Conservation (phyloP, 2,797 vertebrate species). For the Cygnus olor region DNA sequence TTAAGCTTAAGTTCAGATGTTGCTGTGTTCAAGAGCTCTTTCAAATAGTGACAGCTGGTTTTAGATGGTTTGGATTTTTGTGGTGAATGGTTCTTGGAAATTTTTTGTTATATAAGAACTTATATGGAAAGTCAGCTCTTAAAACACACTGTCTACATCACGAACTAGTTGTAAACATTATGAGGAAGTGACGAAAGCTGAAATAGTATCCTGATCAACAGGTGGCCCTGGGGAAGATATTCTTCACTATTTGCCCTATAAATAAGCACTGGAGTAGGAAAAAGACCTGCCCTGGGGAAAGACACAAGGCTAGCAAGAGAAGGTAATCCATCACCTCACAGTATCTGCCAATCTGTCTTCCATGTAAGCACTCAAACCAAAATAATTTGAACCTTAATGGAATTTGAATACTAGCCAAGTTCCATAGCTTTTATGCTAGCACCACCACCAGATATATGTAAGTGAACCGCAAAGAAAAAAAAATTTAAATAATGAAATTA, state of each 20-base stretch:
- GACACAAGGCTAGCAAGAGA: not conserved
- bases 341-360: not conserved
- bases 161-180: not conserved
- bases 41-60: not conserved
- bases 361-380: not conserved
- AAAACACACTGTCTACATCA: not conserved
- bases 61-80: not conserved
- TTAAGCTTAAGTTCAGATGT: not conserved
- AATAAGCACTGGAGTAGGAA: constrained; percentile 9
- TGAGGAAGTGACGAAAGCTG: not conserved
- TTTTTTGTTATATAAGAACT: not conserved
- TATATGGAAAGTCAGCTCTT: not conserved
- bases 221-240: not conserved
- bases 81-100: not conserved
- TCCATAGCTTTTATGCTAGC: not conserved
- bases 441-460: not conserved
- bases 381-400: not conserved
- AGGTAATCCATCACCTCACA: not conserved
- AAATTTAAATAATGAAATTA: not conserved
- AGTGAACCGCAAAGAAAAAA: not conserved
- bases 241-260: not conserved
- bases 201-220: not conserved
- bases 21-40: not conserved
- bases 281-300: not conserved
- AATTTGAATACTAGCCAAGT: not conserved